Evolutionary conservation across 2,113 vertebrate genomes (phyloP), one percentile per base, ranked within the genome.

Genomic region (Dromas ardeola): DNA sequence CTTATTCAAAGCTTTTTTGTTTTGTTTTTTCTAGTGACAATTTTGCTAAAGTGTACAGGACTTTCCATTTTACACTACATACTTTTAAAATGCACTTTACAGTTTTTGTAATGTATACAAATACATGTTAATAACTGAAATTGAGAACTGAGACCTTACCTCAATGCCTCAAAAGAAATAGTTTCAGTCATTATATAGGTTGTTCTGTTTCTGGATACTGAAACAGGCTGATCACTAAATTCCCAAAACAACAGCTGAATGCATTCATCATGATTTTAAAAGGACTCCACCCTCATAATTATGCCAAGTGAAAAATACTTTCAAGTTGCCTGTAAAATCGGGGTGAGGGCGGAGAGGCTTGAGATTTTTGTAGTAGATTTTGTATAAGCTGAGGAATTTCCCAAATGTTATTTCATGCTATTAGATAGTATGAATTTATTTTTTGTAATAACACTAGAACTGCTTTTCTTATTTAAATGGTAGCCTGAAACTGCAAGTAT

Each of bases 231-330:
- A 90, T 38, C 61, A 74, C 17, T 76, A 34, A 91, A 95, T 85
- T 95, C 50, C 86, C 81, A 81, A 82, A 95, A 56, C 47, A 97
- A 93, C 55, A 88, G 53, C 43, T 91, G 86, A 94, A 94, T 73
- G 69, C 29, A 81, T 66, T 66, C 43, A 91, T 63, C 52, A 53
- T 50, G 50, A 91, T 92, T 78, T 84, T 91, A 83, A 90, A 84
- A 86, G 50, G 45, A 84, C 53, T 91, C 81, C 67, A 91, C 77
- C 66, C 36, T 96, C 62, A 82, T 63, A 94, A 92, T 77, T 91
- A 94, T 42, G 83, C 71, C 86, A 96, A 97, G n/a, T 5, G 4
- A 86, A 97, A 97, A 96, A 88, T 69, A 93, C 65, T 85, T 95
- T 76, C 27, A 94, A 73, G 50, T 94, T 70, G 74, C 23, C 62